Evolutionary conservation across 2,113 vertebrate genomes (phyloP).

Genomic region (Malurus elegans): DNA sequence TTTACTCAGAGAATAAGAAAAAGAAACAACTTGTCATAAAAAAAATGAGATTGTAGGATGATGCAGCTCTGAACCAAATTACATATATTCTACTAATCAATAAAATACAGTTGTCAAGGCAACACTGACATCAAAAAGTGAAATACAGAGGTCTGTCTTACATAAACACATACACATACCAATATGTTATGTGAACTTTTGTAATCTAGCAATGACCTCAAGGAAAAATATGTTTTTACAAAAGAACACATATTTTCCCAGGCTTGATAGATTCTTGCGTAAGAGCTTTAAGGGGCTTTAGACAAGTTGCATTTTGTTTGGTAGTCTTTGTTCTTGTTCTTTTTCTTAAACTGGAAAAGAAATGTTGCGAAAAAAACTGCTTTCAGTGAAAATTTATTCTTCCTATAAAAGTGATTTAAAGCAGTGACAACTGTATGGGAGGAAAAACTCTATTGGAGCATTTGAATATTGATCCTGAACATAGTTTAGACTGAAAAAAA

Average conservation of each 20-base stretch:
- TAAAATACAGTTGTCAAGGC: slow-evolving; percentile 45
- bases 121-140: slow-evolving; percentile 62
- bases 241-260: slow-evolving; percentile 71
- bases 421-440: background rate
- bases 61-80: slow-evolving; percentile 33
- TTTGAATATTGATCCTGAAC: background rate
- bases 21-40: background rate
- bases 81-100: slow-evolving; percentile 56
- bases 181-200: slow-evolving; percentile 59
- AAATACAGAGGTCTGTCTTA: slow-evolving; percentile 38
- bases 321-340: slow-evolving; percentile 64
- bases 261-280: slow-evolving; percentile 65
- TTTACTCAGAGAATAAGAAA: slow-evolving; percentile 9
- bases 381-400: slow-evolving; percentile 41
- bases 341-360: slow-evolving; percentile 47
- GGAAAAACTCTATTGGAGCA: background rate
- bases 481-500: background rate
- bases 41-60: slow-evolving; percentile 33
- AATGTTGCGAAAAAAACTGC: background rate
- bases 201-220: slow-evolving; percentile 61
- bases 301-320: slow-evolving; percentile 65
- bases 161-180: slow-evolving; percentile 70
- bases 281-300: slow-evolving; percentile 66
- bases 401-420: background rate
- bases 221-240: slow-evolving; percentile 70